Evolutionary conservation across 1,140 invertebrate genomes (phyloP).

Genomic region (Pomacea maculata): DNA sequence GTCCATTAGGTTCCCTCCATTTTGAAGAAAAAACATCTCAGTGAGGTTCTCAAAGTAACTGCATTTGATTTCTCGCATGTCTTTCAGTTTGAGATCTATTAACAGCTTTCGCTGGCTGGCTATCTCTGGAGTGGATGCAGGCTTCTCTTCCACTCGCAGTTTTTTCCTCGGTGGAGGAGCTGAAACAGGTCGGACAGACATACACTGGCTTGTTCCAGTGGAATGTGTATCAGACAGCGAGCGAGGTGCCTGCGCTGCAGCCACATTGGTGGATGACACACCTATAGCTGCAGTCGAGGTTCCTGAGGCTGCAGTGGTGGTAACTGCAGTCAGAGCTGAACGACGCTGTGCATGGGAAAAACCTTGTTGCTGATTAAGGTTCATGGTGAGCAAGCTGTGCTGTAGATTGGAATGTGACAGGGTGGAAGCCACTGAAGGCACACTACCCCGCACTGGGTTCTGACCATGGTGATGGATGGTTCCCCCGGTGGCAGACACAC

Average conservation of each 20-base stretch:
- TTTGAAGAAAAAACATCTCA: slow-evolving; percentile 86
- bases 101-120: slow-evolving; percentile 54
- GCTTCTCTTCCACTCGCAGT: slow-evolving; percentile 62
- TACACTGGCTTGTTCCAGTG: slow-evolving; percentile 5
- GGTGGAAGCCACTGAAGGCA: slow-evolving; percentile 31
- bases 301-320: not conserved
- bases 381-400: slow-evolving; percentile 37
- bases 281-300: slow-evolving; percentile 1
- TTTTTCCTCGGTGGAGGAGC: slow-evolving; percentile 61
- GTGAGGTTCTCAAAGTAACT: slow-evolving; percentile 82
- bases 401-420: slow-evolving; percentile 44
- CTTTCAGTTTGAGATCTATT: slow-evolving; percentile 47
- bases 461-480: slow-evolving; percentile 61
- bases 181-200: slow-evolving; percentile 1
- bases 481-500: slow-evolving; percentile 40
- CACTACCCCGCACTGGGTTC: slow-evolving; percentile 42
- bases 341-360: not conserved
- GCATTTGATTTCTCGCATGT: slow-evolving; percentile 64
- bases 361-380: slow-evolving; percentile 25
- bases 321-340: not conserved
- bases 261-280: not conserved
- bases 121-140: slow-evolving; percentile 53
- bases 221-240: slow-evolving; percentile 3
- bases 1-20: slow-evolving; percentile 87
- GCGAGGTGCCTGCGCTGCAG: slow-evolving; percentile 5